Percentiles rank a stretch among this genome's conserved stretches.
Evolutionary conservation across 2,888 invertebrate genomes (phyloP).

Genomic region (Merodon equestris): DNA sequence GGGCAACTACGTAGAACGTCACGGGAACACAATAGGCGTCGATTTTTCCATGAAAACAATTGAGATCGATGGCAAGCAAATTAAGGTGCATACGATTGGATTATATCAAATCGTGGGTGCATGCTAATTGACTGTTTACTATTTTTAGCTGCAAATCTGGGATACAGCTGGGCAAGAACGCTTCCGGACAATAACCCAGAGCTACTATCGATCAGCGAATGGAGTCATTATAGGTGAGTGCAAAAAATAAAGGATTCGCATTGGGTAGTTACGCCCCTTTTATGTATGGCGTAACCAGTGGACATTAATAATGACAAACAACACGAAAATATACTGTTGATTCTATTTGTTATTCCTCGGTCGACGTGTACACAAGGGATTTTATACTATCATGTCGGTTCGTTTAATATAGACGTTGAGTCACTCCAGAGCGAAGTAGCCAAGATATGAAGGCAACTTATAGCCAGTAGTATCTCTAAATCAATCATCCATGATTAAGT

Average conservation of each 20-base stretch:
- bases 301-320: not conserved
- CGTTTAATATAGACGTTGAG: constrained; percentile 26
- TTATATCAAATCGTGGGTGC: not conserved
- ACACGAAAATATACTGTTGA: constrained; percentile 26
- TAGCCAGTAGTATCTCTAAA: constrained; percentile 14
- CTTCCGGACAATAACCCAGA: constrained; percentile 97
- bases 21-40: constrained; percentile 98
- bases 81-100: constrained; percentile 85
- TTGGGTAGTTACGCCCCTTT: too few species aligned
- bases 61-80: constrained; percentile 94
- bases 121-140: constrained; percentile 8
- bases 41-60: constrained; percentile 99
- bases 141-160: constrained; percentile 88
- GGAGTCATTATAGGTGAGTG: constrained; percentile 92
- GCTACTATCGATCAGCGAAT: constrained; percentile 97
- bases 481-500: constrained; percentile 41
- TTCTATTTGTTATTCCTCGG: constrained; percentile 44
- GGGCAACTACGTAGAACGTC: constrained; percentile 95
- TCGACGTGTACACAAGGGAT: constrained; percentile 13
- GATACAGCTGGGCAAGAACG: constrained; percentile 98
- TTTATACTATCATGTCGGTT: constrained; percentile 12
- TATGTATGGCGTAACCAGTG: not conserved
- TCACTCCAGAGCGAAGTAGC: constrained; percentile 20
- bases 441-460: too few species aligned
- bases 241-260: not conserved